These are phyloP conservation scores for Drosophila paulistorum DNA, from an alignment of 1,140 invertebrate genomes.

Conservation along the genomic window DNA sequence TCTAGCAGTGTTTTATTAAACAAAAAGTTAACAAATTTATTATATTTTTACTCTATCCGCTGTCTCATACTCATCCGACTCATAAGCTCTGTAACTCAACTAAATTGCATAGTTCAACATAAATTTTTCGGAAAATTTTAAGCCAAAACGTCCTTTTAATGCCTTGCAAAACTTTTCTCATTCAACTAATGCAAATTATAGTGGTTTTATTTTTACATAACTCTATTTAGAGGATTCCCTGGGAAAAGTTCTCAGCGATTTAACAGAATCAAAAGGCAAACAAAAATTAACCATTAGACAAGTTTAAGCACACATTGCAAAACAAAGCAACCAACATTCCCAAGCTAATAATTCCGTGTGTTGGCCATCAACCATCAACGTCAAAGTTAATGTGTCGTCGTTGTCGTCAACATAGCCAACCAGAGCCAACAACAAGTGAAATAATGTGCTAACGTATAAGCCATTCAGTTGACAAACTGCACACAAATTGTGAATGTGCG, in stretches of 20 bases:
- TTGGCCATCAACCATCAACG: slow-evolving; percentile 6
- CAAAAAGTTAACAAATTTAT: too few relatives aligned
- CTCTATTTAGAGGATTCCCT: neutral
- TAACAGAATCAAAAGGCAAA: too few relatives aligned
- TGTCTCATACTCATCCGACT: too few relatives aligned
- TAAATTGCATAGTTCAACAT: neutral
- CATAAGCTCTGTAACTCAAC: too few relatives aligned
- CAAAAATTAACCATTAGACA: neutral
- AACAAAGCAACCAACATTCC: slow-evolving; percentile 1
- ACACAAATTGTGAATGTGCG: slow-evolving; percentile 17
- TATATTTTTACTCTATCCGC: too few relatives aligned
- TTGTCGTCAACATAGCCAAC: neutral
- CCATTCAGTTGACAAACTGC: slow-evolving; percentile 24
- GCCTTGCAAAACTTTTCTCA: neutral
- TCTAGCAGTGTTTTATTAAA: too few relatives aligned
- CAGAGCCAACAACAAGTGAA: slow-evolving; percentile 5
- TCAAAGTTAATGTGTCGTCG: slow-evolving; percentile 7
- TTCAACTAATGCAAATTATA: neutral
- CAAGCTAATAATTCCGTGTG: slow-evolving; percentile 6
- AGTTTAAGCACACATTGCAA: slow-evolving; percentile 7
- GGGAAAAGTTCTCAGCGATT: neutral
- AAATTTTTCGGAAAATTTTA: neutral
- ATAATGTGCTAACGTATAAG: slow-evolving; percentile 16
- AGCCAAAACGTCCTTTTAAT: neutral
- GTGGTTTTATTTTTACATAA: neutral